A percentile compares a stretch with the other conserved stretches of the same genome.
phyloP scores from a whole-genome alignment of 1,140 invertebrate species.

The Microvelia longipes region DNA sequence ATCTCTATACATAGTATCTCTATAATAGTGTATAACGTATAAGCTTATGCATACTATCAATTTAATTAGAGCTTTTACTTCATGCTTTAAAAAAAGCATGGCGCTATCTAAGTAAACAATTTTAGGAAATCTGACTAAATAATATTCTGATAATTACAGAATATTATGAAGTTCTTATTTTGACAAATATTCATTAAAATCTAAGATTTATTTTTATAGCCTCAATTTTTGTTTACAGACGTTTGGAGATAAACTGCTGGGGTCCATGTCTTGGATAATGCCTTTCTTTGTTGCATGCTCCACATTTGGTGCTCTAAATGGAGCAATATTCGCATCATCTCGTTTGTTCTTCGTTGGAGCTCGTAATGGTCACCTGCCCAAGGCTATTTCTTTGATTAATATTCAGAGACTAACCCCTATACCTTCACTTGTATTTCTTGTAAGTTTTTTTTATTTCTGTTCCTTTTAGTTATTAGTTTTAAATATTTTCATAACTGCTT shows the following conservation, averaged over 20 bases:
- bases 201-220: too few species aligned
- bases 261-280: slow-evolving; percentile 67
- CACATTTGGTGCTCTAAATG: slow-evolving; percentile 74
- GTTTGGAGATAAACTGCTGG: slow-evolving; percentile 67
- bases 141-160: too few species aligned
- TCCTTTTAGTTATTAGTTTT: not conserved
- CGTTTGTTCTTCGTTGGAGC: slow-evolving; percentile 84
- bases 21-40: too few species aligned
- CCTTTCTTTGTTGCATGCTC: slow-evolving; percentile 75
- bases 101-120: too few species aligned
- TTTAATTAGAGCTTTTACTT: too few species aligned
- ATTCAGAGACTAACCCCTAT: slow-evolving; percentile 72
- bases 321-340: slow-evolving; percentile 74
- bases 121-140: too few species aligned
- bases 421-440: slow-evolving; percentile 79
- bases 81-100: too few species aligned
- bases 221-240: too few species aligned
- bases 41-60: too few species aligned
- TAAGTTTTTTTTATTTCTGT: slow-evolving; percentile 34
- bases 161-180: too few species aligned
- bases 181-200: too few species aligned
- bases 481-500: slow-evolving; percentile 1
- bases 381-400: slow-evolving; percentile 74
- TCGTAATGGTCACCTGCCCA: slow-evolving; percentile 73
- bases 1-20: too few species aligned